A percentile compares a stretch with the other conserved stretches of the same genome.
phyloP scores from a whole-genome alignment of 2,797 vertebrate genomes.

The Syngnathus rostellatus region DNA sequence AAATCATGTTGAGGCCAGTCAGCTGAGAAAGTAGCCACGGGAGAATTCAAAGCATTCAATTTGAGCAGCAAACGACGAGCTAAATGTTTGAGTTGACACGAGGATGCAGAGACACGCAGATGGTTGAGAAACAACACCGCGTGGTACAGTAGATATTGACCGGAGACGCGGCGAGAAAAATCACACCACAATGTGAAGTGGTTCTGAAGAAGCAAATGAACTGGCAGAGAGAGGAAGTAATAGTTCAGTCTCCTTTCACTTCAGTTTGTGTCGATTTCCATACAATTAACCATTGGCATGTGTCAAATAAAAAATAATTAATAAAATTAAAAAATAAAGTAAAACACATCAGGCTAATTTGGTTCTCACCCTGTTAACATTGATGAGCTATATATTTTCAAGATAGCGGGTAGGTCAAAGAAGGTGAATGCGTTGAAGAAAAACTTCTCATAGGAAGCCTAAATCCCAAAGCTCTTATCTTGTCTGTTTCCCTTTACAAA shows the following conservation, averaged over 20 bases:
- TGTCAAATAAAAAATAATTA: no score
- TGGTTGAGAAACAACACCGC: constrained; percentile 12
- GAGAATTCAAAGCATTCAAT: constrained; percentile 27
- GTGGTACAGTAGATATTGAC: not conserved
- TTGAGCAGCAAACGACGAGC: constrained; percentile 9
- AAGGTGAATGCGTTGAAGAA: constrained; percentile 8
- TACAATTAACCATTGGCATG: not conserved
- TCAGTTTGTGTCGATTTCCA: not conserved
- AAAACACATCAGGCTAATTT: not conserved
- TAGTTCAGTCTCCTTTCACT: constrained; percentile 4
- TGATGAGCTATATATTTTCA: constrained; percentile 33
- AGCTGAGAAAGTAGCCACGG: not conserved
- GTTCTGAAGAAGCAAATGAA: not conserved
- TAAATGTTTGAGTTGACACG: constrained; percentile 9
- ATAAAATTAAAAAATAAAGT: no score
- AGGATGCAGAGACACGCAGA: constrained; percentile 20
- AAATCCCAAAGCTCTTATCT: not conserved
- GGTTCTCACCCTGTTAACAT: constrained; percentile 28
- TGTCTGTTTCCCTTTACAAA: not conserved
- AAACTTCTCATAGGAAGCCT: not conserved
- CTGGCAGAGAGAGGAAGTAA: not conserved
- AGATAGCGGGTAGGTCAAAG: constrained; percentile 38
- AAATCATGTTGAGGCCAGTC: not conserved
- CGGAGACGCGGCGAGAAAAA: not conserved
- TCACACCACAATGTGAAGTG: not conserved